A percentile compares a stretch with the other conserved stretches of the same genome.
Conservation (phyloP, 2,113 vertebrate species). For the Lasiurus borealis region DNA sequence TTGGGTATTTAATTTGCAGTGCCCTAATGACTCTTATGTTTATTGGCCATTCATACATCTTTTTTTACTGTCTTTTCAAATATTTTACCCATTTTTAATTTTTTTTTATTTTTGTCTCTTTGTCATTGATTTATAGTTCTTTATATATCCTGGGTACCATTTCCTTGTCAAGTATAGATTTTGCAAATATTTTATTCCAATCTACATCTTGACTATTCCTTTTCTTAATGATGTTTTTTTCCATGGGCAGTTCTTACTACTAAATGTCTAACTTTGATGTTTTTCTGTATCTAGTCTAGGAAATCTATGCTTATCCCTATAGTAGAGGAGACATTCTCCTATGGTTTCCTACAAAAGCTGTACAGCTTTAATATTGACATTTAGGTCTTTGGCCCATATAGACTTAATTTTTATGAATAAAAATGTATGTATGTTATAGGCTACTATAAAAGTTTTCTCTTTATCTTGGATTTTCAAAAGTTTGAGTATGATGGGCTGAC, state of each 20-base stretch:
- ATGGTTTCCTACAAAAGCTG: background rate
- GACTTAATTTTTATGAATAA: background rate
- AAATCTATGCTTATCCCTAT: background rate
- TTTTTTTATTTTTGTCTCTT: background rate
- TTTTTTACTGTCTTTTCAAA: background rate
- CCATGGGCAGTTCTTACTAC: background rate
- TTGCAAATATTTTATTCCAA: background rate
- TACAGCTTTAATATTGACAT: background rate
- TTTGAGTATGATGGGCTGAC: background rate
- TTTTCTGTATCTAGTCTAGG: background rate
- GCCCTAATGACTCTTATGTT: background rate
- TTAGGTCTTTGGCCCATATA: background rate
- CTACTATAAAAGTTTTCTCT: background rate
- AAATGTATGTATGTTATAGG: background rate
- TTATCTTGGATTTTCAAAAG: background rate
- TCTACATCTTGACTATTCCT: background rate
- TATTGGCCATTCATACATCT: background rate
- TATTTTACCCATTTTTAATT: background rate
- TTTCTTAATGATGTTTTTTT: constrained; percentile 3
- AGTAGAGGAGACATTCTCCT: background rate
- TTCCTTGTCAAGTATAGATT: background rate
- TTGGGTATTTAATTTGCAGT: background rate
- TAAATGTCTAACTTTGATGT: background rate
- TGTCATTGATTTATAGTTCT: constrained; percentile 21
- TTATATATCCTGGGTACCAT: background rate